Percentiles rank a stretch among this genome's conserved stretches.
phyloP scores from a whole-genome alignment of 2,113 vertebrate genomes.

The Diadophis punctatus region DNA sequence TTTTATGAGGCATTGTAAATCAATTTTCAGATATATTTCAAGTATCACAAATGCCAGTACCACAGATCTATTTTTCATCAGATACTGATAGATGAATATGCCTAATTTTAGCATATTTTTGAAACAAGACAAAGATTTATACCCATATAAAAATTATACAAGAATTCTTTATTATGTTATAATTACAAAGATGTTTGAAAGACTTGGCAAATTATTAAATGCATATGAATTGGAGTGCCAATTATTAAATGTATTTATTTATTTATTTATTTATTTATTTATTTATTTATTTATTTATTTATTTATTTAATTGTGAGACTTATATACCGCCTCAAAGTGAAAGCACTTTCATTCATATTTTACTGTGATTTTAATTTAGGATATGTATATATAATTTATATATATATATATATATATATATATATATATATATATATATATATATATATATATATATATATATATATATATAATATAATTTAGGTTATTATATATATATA shows the following conservation, averaged over 20 bases:
- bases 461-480: no score
- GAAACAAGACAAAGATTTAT: conserved; percentile 27
- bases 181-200: conserved; percentile 9
- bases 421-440: no score
- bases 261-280: conserved; percentile 5
- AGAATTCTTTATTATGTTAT: conserved; percentile 5
- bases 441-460: no score
- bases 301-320: no score
- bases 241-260: conserved; percentile 1
- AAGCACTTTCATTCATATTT: no score
- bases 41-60: conserved; percentile 16
- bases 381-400: no score
- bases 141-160: not conserved
- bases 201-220: conserved; percentile 12
- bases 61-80: conserved; percentile 32
- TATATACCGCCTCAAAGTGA: no score
- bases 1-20: conserved; percentile 36
- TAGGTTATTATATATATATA: no score
- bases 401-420: no score
- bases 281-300: no score
- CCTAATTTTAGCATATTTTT: conserved; percentile 17
- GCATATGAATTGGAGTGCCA: no score
- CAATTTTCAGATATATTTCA: conserved; percentile 43
- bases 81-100: conserved; percentile 31
- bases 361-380: no score